These are phyloP conservation scores for Phasianus colchicus DNA, from an alignment of 2,113 vertebrate genomes.

Conservation along the genomic window DNA sequence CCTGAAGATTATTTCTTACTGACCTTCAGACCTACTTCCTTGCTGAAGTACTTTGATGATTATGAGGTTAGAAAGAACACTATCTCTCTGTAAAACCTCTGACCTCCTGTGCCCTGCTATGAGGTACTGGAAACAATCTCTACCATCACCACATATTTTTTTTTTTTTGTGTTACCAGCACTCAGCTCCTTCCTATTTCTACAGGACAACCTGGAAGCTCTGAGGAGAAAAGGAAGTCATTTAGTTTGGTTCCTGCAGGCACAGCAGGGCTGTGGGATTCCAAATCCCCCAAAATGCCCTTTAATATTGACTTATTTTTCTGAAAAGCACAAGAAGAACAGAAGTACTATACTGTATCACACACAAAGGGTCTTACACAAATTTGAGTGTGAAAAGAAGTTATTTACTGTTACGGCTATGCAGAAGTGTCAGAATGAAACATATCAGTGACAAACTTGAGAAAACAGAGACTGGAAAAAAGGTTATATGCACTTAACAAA, in stretches of 20 bases:
- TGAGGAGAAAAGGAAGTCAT: background rate
- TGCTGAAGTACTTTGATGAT: background rate
- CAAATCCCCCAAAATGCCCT: background rate
- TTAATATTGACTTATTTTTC: background rate
- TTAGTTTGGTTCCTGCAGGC: background rate
- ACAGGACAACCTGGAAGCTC: background rate
- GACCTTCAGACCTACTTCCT: background rate
- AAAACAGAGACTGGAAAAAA: background rate
- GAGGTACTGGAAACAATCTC: background rate
- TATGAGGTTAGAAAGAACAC: background rate
- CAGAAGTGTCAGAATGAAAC: background rate
- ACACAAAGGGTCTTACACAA: background rate
- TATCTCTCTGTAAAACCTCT: background rate
- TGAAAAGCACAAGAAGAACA: background rate
- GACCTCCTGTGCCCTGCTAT: background rate
- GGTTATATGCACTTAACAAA: background rate
- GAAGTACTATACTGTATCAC: background rate
- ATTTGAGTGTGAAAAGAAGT: background rate
- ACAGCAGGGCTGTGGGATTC: background rate
- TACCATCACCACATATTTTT: background rate
- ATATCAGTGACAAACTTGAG: background rate
- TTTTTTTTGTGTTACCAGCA: background rate
- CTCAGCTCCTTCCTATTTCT: background rate
- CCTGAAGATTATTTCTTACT: background rate
- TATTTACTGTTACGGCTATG: background rate